These are phyloP conservation scores for Danaus chrysippus DNA, from an alignment of 2,888 invertebrate species.

Conservation along the genomic window DNA sequence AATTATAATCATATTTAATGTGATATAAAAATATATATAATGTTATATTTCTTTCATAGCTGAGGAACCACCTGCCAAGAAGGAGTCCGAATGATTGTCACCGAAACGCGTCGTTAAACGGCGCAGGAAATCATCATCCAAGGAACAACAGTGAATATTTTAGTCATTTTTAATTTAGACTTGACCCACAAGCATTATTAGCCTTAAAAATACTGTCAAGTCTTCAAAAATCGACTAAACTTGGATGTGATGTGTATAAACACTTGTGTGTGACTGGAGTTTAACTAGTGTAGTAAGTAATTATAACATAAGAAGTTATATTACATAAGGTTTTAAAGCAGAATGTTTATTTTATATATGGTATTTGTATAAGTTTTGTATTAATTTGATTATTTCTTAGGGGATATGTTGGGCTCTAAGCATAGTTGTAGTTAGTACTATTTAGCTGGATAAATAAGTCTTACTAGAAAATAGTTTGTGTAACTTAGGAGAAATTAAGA, in stretches of 20 bases:
- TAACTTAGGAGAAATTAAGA: slow-evolving; percentile 5
- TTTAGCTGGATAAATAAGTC: background rate
- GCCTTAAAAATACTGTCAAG: too few species aligned
- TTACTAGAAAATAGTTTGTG: slow-evolving; percentile 3
- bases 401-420: too few species aligned
- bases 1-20: background rate
- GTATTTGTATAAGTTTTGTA: too few species aligned
- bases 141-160: slow-evolving; percentile 50
- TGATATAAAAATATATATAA: background rate
- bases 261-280: too few species aligned
- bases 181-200: background rate
- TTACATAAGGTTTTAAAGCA: too few species aligned
- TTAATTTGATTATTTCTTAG: too few species aligned
- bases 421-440: too few species aligned
- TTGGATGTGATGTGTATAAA: too few species aligned
- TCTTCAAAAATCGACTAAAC: too few species aligned
- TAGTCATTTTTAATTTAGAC: background rate
- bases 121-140: slow-evolving; percentile 69
- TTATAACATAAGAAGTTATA: too few species aligned
- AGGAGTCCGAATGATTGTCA: slow-evolving; percentile 73
- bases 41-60: slow-evolving; percentile 42
- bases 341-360: too few species aligned
- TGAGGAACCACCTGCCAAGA: slow-evolving; percentile 67
- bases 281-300: too few species aligned
- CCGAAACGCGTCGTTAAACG: slow-evolving; percentile 75